Percentiles rank a stretch among this genome's conserved stretches.
These are phyloP conservation scores for Crotalus tigris DNA, from an alignment of 2,113 vertebrate genomes.

Conservation along the genomic window DNA sequence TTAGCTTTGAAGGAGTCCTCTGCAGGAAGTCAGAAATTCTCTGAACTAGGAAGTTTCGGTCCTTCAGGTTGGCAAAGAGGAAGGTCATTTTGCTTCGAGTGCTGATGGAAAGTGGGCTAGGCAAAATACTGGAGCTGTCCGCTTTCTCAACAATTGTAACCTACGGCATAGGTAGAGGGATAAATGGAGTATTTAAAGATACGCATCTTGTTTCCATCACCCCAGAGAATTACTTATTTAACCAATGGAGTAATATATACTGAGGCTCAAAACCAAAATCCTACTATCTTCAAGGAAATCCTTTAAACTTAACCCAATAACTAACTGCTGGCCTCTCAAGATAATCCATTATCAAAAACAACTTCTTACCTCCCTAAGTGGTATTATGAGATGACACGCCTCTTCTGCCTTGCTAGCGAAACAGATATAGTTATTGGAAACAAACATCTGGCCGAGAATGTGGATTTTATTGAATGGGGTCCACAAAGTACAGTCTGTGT, in stretches of 20 bases:
- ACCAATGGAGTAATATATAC: neutral
- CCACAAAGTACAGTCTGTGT: slow-evolving; percentile 96
- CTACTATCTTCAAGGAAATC: neutral
- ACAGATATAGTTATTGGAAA: slow-evolving; percentile 97
- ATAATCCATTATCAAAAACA: neutral
- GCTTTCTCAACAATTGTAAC: slow-evolving; percentile 97
- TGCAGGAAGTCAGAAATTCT: slow-evolving; percentile 97
- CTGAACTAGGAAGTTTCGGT: slow-evolving; percentile 93
- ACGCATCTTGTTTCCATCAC: neutral
- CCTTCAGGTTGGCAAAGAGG: slow-evolving; percentile 95
- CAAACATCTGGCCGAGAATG: slow-evolving; percentile 92
- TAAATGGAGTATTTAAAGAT: slow-evolving; percentile 1
- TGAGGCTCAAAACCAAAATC: neutral
- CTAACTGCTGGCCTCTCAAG: neutral
- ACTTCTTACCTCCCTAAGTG: slow-evolving; percentile 85
- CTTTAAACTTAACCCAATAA: neutral
- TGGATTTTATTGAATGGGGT: slow-evolving; percentile 94
- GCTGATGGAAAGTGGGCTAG: slow-evolving; percentile 95
- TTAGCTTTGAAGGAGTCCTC: slow-evolving; percentile 81
- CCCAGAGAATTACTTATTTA: neutral
- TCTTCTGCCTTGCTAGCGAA: slow-evolving; percentile 93
- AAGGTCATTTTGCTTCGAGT: slow-evolving; percentile 98
- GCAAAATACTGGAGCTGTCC: slow-evolving; percentile 91
- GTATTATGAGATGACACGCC: slow-evolving; percentile 92
- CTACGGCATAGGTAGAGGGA: slow-evolving; percentile 63